A percentile compares a stretch with the other conserved stretches of the same genome.
Conservation (phyloP, 2,797 vertebrate genomes). For the Podarcis lilfordi region DNA sequence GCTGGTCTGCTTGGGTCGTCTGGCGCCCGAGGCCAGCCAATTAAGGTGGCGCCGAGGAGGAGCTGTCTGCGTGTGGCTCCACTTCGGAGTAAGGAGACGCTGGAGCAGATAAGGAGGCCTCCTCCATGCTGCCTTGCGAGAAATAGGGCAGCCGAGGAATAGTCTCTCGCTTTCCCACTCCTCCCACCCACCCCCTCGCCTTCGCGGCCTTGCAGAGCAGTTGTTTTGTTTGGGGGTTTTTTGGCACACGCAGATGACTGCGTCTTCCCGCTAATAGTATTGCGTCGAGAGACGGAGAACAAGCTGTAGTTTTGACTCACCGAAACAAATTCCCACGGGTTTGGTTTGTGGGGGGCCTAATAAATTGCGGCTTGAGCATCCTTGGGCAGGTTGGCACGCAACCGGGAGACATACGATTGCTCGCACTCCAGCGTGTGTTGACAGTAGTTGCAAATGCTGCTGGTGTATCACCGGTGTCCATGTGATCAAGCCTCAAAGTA, state of each 20-base stretch:
- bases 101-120: background rate
- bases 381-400: background rate
- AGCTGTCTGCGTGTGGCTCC: background rate
- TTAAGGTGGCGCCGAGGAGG: constrained; percentile 4
- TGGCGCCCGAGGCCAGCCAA: background rate
- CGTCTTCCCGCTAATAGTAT: background rate
- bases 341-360: background rate
- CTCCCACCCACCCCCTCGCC: too few relatives aligned
- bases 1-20: background rate
- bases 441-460: background rate
- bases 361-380: background rate
- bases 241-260: background rate
- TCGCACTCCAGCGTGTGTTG: background rate
- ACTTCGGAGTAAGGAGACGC: background rate
- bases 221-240: background rate
- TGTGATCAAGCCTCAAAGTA: background rate
- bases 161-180: background rate
- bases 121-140: background rate
- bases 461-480: background rate
- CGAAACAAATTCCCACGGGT: background rate
- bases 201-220: background rate
- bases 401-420: background rate
- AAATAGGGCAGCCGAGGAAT: background rate
- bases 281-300: background rate
- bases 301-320: background rate